phyloP scores from a whole-genome alignment of 2,797 vertebrate genomes.

The Sebastes taczanowskii region DNA sequence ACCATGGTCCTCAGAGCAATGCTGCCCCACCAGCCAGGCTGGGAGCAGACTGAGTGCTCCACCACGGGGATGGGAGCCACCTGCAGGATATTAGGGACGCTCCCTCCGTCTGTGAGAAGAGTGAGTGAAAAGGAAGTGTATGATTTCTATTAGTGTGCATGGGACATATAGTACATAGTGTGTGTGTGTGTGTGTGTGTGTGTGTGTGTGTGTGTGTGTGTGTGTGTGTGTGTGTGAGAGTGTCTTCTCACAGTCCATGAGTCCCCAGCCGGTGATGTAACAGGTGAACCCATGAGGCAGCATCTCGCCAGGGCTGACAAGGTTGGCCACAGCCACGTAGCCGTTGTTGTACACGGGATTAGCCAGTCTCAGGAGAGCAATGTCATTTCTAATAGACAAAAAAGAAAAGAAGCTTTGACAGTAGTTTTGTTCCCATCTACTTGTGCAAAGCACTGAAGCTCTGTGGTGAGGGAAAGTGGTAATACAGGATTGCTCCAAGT shows the following conservation, averaged over 20 bases:
- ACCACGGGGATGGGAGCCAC: constrained; percentile 68
- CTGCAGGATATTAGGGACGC: constrained; percentile 58
- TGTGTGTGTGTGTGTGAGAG: not conserved
- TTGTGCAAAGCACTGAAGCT: not conserved
- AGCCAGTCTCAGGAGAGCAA: constrained; percentile 66
- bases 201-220: not conserved
- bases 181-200: not conserved
- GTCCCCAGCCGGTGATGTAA: constrained; percentile 77
- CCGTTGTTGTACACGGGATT: constrained; percentile 56
- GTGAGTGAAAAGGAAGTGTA: too few species aligned
- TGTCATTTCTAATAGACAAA: constrained; percentile 65
- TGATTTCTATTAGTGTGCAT: not conserved
- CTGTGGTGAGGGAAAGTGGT: not conserved
- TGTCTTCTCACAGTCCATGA: constrained; percentile 65
- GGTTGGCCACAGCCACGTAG: constrained; percentile 47
- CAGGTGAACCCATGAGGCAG: constrained; percentile 70
- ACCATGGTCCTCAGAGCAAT: constrained; percentile 69
- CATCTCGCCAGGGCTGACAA: constrained; percentile 49
- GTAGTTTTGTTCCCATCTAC: not conserved
- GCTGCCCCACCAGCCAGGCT: constrained; percentile 74
- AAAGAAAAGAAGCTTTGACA: not conserved
- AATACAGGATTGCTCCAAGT: not conserved
- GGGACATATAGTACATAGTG: not conserved
- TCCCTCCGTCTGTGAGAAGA: constrained; percentile 26
- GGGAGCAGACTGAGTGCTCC: constrained; percentile 73